A percentile compares a stretch with the other conserved stretches of the same genome.
These are phyloP conservation scores for Margaritifera margaritifera DNA, from an alignment of 2,888 invertebrate genomes.

Conservation along the genomic window DNA sequence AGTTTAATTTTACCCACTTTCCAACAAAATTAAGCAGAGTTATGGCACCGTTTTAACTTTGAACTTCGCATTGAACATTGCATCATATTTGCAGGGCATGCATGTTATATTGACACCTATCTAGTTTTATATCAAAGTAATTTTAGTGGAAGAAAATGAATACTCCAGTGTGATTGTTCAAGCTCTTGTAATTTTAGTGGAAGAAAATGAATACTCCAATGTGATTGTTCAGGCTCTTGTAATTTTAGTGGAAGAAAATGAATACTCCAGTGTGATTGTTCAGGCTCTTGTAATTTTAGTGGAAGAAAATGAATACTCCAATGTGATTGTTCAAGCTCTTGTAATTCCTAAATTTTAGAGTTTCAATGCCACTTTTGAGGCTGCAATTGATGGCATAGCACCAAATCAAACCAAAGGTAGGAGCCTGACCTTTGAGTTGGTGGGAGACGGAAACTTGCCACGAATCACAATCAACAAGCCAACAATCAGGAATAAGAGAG, in stretches of 20 bases:
- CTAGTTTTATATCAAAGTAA: too few species aligned
- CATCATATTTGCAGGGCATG: too few species aligned
- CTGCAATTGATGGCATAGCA: conserved; percentile 63
- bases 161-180: too few species aligned
- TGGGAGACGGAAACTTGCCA: conserved; percentile 73
- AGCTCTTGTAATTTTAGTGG: neutral
- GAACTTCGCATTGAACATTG: too few species aligned
- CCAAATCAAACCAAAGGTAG: conserved; percentile 66
- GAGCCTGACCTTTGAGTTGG: conserved; percentile 69
- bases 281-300: neutral
- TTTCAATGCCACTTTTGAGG: conserved; percentile 70
- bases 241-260: neutral
- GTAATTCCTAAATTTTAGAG: conserved; percentile 45
- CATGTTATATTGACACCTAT: too few species aligned
- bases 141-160: too few species aligned
- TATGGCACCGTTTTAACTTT: too few species aligned
- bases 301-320: neutral
- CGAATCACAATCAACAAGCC: conserved; percentile 69
- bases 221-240: neutral
- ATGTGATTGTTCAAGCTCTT: neutral
- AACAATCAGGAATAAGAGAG: conserved; percentile 69
- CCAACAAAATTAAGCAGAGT: too few species aligned
- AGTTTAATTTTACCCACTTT: too few species aligned
- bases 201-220: neutral
- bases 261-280: too few species aligned